Conservation (phyloP, 2,797 vertebrate species). For the Characodon lateralis region DNA sequence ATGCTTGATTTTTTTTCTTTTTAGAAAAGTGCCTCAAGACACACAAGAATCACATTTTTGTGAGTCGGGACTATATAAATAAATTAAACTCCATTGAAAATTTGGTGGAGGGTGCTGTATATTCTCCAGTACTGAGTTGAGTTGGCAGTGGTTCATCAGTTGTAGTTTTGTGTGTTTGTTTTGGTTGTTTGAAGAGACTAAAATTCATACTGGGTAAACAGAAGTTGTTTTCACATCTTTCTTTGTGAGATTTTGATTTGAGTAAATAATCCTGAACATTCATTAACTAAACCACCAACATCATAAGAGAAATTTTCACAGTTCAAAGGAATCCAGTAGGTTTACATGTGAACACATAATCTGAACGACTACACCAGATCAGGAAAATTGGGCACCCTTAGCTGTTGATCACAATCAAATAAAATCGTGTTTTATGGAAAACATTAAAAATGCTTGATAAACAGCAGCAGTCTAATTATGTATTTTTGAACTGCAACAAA, state of each 20-base stretch:
- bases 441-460: slow-evolving; percentile 6
- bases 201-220: not conserved
- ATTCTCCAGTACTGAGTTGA: no score
- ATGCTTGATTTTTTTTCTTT: no score
- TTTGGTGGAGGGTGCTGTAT: no score
- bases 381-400: not conserved
- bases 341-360: not conserved
- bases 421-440: not conserved
- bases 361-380: no score
- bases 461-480: slow-evolving; percentile 8
- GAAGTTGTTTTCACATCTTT: not conserved
- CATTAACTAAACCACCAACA: not conserved
- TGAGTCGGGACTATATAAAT: no score
- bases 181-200: not conserved
- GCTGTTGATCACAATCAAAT: slow-evolving; percentile 19
- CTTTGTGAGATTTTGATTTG: not conserved
- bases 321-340: no score
- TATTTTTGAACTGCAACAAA: slow-evolving; percentile 1
- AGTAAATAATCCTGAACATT: not conserved
- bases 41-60: no score
- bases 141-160: no score
- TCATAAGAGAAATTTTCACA: not conserved
- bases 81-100: no score
- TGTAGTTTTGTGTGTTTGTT: not conserved
- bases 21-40: no score